These are phyloP conservation scores for Drosophila ficusphila DNA, from an alignment of 1,140 invertebrate genomes.

Conservation along the genomic window DNA sequence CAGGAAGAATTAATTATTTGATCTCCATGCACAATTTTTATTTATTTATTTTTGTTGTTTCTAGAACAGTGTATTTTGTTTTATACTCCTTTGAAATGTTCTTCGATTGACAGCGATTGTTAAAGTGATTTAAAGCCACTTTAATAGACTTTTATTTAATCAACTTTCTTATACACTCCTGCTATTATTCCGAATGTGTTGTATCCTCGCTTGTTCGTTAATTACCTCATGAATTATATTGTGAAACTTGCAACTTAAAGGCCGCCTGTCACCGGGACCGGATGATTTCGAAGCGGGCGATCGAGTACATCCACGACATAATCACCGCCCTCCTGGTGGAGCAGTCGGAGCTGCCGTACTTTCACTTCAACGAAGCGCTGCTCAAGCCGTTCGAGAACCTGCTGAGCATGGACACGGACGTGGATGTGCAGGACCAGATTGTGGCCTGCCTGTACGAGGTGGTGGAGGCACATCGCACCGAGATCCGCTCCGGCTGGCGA, in stretches of 20 bases:
- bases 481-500: constrained; percentile 96
- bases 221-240: too few relatives aligned
- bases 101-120: too few relatives aligned
- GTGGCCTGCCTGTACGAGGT: constrained; percentile 97
- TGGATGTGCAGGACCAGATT: constrained; percentile 94
- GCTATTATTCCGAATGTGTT: background rate
- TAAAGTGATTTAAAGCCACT: too few relatives aligned
- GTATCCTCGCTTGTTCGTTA: too few relatives aligned
- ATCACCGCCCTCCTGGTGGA: constrained; percentile 95
- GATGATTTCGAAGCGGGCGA: constrained; percentile 94
- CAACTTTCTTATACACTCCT: too few relatives aligned
- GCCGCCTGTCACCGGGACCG: constrained; percentile 96
- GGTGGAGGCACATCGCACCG: constrained; percentile 95
- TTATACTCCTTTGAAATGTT: too few relatives aligned
- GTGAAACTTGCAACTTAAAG: constrained; percentile 84
- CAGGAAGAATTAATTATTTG: too few relatives aligned
- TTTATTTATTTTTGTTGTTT: background rate
- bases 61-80: background rate
- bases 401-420: constrained; percentile 94
- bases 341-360: constrained; percentile 94
- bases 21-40: too few relatives aligned
- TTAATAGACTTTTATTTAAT: too few relatives aligned
- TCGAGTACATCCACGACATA: constrained; percentile 96
- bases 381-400: constrained; percentile 98
- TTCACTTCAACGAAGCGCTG: constrained; percentile 97